Conservation (phyloP, 2,797 vertebrate species). For the Xiphophorus birchmanni region DNA sequence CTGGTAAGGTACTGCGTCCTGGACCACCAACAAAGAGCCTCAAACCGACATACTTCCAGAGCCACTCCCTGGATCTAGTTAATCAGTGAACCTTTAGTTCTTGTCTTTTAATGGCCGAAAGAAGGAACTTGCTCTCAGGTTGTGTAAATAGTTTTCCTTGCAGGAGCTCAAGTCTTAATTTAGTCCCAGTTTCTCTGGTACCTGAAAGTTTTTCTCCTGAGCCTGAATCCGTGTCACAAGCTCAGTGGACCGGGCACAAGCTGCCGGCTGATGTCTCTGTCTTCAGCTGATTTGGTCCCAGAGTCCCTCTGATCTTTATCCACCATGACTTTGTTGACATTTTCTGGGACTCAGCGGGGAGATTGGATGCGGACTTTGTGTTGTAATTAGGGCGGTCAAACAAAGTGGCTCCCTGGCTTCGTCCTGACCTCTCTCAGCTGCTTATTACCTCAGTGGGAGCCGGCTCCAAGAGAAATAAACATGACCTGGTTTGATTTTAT, state of each 20-base stretch:
- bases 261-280: conserved; percentile 70
- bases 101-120: background rate
- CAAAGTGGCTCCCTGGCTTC: conserved; percentile 61
- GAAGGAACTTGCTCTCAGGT: conserved; percentile 9
- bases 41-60: background rate
- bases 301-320: conserved; percentile 69
- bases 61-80: conserved; percentile 9
- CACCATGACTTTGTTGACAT: conserved; percentile 77
- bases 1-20: background rate
- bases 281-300: conserved; percentile 58
- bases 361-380: conserved; percentile 67
- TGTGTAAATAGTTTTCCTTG: conserved; percentile 4
- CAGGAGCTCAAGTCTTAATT: background rate
- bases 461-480: conserved; percentile 25
- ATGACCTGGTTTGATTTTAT: conserved; percentile 8
- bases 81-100: conserved; percentile 12
- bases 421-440: conserved; percentile 44
- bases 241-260: conserved; percentile 13
- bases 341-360: conserved; percentile 72
- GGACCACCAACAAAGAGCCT: conserved; percentile 1
- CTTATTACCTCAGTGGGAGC: conserved; percentile 22
- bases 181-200: background rate
- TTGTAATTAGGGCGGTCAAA: conserved; percentile 68
- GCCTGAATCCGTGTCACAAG: background rate
- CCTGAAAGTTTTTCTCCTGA: background rate